A percentile compares a stretch with the other conserved stretches of the same genome.
Conservation (phyloP, 1,140 invertebrate species). For the Eriosoma lanigerum region DNA sequence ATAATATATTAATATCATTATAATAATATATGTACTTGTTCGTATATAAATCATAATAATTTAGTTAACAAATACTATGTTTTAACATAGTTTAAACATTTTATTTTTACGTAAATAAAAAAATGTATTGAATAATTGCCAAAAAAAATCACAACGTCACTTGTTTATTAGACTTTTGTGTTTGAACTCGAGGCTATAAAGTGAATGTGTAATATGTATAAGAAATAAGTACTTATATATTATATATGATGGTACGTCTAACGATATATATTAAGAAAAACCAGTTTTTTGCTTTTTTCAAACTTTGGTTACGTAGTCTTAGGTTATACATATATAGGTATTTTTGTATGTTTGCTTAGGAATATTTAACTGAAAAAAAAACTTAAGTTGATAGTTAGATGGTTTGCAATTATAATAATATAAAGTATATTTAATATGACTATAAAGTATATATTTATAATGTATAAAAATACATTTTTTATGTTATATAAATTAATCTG, state of each 20-base stretch:
- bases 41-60: not conserved
- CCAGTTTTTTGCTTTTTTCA: conserved; percentile 16
- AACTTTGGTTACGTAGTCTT: not conserved
- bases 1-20: not conserved
- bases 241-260: not conserved
- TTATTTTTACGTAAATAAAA: not conserved
- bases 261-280: conserved; percentile 7
- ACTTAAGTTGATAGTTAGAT: no score
- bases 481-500: not conserved
- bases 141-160: not conserved
- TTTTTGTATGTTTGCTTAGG: no score
- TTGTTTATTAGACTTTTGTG: not conserved
- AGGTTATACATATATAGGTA: not conserved
- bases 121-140: not conserved
- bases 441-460: conserved; percentile 1
- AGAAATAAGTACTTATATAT: no score
- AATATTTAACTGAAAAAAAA: no score
- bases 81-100: not conserved
- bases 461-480: not conserved
- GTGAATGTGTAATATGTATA: conserved; percentile 23
- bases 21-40: no score
- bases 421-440: no score
- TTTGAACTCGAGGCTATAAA: conserved; percentile 7
- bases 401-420: no score
- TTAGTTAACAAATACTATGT: not conserved